Conservation (phyloP, 2,113 vertebrate genomes). For the Gambusia affinis region DNA sequence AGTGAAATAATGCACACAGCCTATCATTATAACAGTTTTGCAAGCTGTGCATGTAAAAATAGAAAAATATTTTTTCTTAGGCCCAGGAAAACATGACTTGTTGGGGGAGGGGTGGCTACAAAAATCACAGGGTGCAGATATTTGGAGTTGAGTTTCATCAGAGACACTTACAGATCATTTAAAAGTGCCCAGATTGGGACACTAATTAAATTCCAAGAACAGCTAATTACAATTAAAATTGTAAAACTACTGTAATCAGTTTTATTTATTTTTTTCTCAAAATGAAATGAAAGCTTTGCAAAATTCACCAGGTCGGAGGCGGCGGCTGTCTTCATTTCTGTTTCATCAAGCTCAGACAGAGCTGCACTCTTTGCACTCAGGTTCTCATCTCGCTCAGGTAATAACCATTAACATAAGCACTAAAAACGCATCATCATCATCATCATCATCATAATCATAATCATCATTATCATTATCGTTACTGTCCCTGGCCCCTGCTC, state of each 20-base stretch:
- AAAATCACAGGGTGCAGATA: no score
- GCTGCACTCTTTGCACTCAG: conserved; percentile 48
- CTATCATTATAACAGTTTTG: no score
- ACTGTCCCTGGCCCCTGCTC: conserved; percentile 52
- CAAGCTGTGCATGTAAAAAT: no score
- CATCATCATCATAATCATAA: conserved; percentile 62
- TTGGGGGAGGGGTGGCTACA: no score
- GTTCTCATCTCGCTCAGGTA: conserved; percentile 60
- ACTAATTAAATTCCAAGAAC: not conserved
- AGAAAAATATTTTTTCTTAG: no score
- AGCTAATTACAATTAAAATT: not conserved
- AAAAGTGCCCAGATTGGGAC: not conserved
- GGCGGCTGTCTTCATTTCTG: conserved; percentile 4
- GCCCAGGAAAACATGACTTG: no score
- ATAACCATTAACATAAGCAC: conserved; percentile 68
- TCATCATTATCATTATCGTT: conserved; percentile 51
- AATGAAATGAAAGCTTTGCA: not conserved
- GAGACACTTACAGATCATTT: not conserved
- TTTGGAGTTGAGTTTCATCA: not conserved
- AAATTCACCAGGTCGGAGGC: conserved; percentile 18
- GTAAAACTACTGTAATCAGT: not conserved
- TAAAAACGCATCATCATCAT: conserved; percentile 71
- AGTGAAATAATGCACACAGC: no score
- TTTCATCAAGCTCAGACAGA: conserved; percentile 32
- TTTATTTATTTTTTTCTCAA: not conserved